Evolutionary conservation across 2,888 invertebrate genomes (phyloP).

Genomic region (Harpalus rufipes): DNA sequence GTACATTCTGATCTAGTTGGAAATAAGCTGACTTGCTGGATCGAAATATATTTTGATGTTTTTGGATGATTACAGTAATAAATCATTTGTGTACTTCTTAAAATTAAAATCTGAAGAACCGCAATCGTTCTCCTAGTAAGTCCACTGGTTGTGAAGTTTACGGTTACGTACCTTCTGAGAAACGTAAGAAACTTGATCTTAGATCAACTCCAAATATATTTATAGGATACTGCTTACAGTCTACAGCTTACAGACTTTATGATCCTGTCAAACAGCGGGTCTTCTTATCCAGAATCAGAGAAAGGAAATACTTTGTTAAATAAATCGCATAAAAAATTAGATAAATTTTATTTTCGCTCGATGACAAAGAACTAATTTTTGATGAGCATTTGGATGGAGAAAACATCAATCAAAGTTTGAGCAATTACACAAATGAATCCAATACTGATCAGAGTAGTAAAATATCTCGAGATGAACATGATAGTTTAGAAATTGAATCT

Average conservation of each 20-base stretch:
- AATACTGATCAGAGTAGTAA: background rate
- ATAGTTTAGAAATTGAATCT: no score
- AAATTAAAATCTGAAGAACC: constrained; percentile 68
- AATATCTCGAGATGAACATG: no score
- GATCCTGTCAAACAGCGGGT: background rate
- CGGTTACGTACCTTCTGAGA: constrained; percentile 69
- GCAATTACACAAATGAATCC: background rate
- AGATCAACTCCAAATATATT: constrained; percentile 68
- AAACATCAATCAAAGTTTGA: background rate
- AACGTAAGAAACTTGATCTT: constrained; percentile 68
- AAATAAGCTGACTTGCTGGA: background rate
- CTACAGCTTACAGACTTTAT: constrained; percentile 67
- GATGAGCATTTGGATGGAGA: no score
- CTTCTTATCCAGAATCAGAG: no score
- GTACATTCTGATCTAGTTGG: background rate
- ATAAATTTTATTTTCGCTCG: no score
- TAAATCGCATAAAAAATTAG: no score
- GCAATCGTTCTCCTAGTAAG: constrained; percentile 70
- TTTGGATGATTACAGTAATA: constrained; percentile 1
- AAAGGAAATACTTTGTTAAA: no score
- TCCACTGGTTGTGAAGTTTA: constrained; percentile 67
- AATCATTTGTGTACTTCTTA: constrained; percentile 42
- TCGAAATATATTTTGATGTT: constrained; percentile 23
- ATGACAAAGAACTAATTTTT: no score
- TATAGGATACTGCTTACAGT: constrained; percentile 65